These are phyloP conservation scores for Meteorus colon DNA, from an alignment of 2,888 invertebrate genomes.

Conservation along the genomic window DNA sequence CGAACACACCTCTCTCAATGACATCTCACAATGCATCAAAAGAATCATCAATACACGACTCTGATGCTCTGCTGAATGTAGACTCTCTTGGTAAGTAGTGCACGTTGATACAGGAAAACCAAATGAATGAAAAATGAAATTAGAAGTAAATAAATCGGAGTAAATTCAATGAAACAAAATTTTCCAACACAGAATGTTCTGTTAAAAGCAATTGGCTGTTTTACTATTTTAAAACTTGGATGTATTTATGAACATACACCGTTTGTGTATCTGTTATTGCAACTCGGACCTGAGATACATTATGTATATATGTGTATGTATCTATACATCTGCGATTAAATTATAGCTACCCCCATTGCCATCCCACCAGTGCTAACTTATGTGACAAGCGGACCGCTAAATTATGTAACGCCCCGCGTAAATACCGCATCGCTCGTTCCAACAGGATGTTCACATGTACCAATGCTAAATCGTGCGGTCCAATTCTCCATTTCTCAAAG, in stretches of 20 bases:
- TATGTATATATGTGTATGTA: background rate
- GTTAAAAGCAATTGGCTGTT: slow-evolving; percentile 71
- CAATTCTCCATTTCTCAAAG: slow-evolving; percentile 22
- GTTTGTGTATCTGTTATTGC: slow-evolving; percentile 24
- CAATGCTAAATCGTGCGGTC: slow-evolving; percentile 58
- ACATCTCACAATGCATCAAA: slow-evolving; percentile 24
- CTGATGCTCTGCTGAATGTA: background rate
- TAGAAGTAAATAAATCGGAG: background rate
- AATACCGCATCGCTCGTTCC: slow-evolving; percentile 58
- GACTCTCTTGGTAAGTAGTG: background rate
- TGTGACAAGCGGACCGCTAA: slow-evolving; percentile 63
- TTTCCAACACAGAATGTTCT: background rate
- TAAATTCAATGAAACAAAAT: slow-evolving; percentile 14
- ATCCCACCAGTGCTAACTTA: slow-evolving; percentile 61
- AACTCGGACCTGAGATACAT: slow-evolving; percentile 58
- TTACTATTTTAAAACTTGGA: slow-evolving; percentile 66
- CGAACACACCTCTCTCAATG: background rate
- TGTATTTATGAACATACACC: slow-evolving; percentile 11
- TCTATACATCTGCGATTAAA: slow-evolving; percentile 65
- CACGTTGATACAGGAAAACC: background rate
- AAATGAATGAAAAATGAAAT: slow-evolving; percentile 7
- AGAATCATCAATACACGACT: slow-evolving; percentile 24
- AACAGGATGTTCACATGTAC: slow-evolving; percentile 60
- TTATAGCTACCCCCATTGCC: slow-evolving; percentile 64
- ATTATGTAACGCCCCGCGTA: slow-evolving; percentile 67